Conservation (phyloP, 2,113 vertebrate species). For the Nestor notabilis region DNA sequence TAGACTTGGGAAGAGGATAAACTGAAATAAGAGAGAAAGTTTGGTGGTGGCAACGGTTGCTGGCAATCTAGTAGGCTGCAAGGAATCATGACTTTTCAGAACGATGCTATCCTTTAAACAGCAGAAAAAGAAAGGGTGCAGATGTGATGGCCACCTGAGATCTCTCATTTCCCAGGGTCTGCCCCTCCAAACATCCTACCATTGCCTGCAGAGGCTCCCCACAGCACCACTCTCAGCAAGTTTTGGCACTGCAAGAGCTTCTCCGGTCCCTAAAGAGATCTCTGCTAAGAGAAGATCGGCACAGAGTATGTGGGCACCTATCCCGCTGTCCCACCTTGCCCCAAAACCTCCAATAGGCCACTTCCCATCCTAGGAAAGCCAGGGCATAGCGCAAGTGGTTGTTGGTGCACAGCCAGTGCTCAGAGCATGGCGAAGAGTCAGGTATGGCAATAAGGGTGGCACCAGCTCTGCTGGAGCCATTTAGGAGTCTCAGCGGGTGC, state of each 20-base stretch:
- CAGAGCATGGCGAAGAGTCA: not conserved
- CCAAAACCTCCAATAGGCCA: not conserved
- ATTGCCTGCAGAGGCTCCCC: not conserved
- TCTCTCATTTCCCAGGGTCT: not conserved
- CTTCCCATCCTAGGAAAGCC: not conserved
- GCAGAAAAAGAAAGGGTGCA: not conserved
- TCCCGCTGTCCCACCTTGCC: not conserved
- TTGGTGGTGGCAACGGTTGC: not conserved
- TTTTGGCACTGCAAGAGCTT: not conserved
- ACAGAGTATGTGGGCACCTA: not conserved
- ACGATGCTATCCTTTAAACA: not conserved
- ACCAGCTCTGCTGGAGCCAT: not conserved
- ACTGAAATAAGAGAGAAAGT: not conserved
- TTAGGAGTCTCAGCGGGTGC: not conserved
- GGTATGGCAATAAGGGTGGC: not conserved
- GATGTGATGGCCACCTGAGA: not conserved
- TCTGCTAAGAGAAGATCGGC: not conserved
- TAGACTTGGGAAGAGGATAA: not conserved
- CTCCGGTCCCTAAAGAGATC: fast-evolving
- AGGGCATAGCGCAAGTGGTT: not conserved
- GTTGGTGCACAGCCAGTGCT: not conserved
- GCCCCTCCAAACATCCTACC: not conserved
- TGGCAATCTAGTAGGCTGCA: not conserved
- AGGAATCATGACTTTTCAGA: not conserved
- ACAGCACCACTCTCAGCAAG: not conserved